Evolutionary conservation across 2,113 vertebrate genomes (phyloP).

Genomic region (Muntiacus muntjak): DNA sequence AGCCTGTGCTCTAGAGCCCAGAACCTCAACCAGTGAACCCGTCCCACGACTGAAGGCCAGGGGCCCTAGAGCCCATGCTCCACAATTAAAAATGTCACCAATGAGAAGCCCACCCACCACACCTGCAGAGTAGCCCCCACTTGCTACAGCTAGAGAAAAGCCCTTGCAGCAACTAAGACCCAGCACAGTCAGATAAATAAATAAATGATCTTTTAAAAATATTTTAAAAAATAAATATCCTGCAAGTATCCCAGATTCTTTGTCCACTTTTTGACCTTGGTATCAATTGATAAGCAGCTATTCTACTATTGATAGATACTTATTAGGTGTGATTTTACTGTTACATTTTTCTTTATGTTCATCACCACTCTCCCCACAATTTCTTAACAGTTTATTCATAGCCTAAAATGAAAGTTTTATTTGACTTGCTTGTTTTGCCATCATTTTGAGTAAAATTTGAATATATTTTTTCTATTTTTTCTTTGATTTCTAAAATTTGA

Average conservation of each 20-base stretch:
- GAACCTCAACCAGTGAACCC: not conserved
- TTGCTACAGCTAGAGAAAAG: not conserved
- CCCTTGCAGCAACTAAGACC: not conserved
- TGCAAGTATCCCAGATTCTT: not conserved
- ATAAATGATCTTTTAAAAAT: not conserved
- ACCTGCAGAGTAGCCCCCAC: not conserved
- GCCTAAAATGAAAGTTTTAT: not conserved
- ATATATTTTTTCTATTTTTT: not conserved
- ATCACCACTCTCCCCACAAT: not conserved
- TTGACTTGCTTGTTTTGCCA: not conserved
- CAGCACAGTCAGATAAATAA: not conserved
- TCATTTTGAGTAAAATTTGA: not conserved
- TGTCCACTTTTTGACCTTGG: no score
- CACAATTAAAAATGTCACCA: not conserved
- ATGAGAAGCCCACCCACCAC: not conserved
- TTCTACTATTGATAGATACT: not conserved
- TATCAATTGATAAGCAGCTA: not conserved
- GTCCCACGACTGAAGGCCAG: not conserved
- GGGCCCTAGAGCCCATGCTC: rapidly evolving
- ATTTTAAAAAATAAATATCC: rapidly evolving
- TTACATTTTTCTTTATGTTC: not conserved
- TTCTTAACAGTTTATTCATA: not conserved
- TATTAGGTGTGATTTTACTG: not conserved
- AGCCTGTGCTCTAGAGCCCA: not conserved
- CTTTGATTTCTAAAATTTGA: not conserved